Evolutionary conservation across 1,140 invertebrate species (phyloP).

Genomic region (Dendrolimus kikuchii): DNA sequence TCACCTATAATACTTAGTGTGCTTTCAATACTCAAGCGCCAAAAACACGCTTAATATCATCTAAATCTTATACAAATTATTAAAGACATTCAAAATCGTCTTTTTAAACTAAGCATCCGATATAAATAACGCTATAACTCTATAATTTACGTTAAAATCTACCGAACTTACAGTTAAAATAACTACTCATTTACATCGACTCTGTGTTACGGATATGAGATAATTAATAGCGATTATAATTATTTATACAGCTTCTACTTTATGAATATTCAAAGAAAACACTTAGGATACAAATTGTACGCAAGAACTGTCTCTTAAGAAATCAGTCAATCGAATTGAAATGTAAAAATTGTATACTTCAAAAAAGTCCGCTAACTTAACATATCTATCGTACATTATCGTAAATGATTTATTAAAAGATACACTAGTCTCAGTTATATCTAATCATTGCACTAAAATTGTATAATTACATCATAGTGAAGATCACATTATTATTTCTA

Average conservation of each 20-base stretch:
- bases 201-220: constrained; percentile 51
- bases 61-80: constrained; percentile 60
- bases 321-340: constrained; percentile 54
- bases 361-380: constrained; percentile 48
- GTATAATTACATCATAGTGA: constrained; percentile 61
- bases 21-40: constrained; percentile 47
- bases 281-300: constrained; percentile 44
- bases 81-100: constrained; percentile 54
- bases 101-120: constrained; percentile 61
- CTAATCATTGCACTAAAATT: constrained; percentile 71
- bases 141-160: constrained; percentile 62
- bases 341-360: constrained; percentile 47
- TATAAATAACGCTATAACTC: constrained; percentile 68
- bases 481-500: constrained; percentile 45
- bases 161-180: constrained; percentile 52
- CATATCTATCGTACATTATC: constrained; percentile 52
- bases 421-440: constrained; percentile 55
- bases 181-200: constrained; percentile 52
- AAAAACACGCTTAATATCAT: constrained; percentile 42
- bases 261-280: constrained; percentile 38
- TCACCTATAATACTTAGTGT: too few species aligned
- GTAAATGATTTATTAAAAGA: constrained; percentile 33
- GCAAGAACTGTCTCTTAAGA: constrained; percentile 36
- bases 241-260: constrained; percentile 52
- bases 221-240: constrained; percentile 26